Conservation (phyloP, 2,888 invertebrate species). For the Leptinotarsa haldemani region DNA sequence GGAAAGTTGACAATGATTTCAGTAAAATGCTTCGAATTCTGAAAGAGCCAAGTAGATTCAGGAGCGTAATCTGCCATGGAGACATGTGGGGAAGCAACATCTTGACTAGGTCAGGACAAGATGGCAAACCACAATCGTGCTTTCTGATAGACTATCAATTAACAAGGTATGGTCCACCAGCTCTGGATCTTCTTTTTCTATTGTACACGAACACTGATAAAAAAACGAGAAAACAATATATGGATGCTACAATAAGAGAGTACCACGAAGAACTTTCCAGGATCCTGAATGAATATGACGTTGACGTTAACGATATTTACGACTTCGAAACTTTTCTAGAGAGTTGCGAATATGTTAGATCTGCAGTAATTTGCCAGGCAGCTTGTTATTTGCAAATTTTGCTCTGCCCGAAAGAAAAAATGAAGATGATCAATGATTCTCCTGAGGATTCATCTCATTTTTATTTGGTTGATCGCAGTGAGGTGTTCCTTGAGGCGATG, state of each 20-base stretch:
- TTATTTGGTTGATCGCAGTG: slow-evolving; percentile 44
- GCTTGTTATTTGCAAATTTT: slow-evolving; percentile 42
- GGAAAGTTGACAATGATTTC: slow-evolving; percentile 22
- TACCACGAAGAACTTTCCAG: slow-evolving; percentile 48
- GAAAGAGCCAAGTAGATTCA: slow-evolving; percentile 59
- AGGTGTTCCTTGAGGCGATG: slow-evolving; percentile 24
- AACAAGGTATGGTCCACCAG: slow-evolving; percentile 71
- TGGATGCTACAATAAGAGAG: slow-evolving; percentile 40
- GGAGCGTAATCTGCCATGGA: slow-evolving; percentile 60
- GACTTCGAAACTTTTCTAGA: slow-evolving; percentile 45
- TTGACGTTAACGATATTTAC: slow-evolving; percentile 43
- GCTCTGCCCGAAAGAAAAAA: slow-evolving; percentile 42
- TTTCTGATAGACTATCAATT: slow-evolving; percentile 58
- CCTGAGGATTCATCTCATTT: slow-evolving; percentile 40
- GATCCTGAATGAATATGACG: slow-evolving; percentile 40
- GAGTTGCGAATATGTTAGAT: slow-evolving; percentile 46
- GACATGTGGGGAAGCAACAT: slow-evolving; percentile 58
- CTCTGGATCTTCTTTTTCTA: slow-evolving; percentile 70
- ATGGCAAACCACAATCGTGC: slow-evolving; percentile 13
- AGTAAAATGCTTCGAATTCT: slow-evolving; percentile 25
- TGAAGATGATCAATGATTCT: slow-evolving; percentile 42
- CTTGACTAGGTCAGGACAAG: slow-evolving; percentile 42
- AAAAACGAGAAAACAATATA: slow-evolving; percentile 40
- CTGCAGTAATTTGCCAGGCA: slow-evolving; percentile 44
- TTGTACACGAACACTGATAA: slow-evolving; percentile 48